Conservation (phyloP, 2,113 vertebrate species). For the Heterotis niloticus region DNA sequence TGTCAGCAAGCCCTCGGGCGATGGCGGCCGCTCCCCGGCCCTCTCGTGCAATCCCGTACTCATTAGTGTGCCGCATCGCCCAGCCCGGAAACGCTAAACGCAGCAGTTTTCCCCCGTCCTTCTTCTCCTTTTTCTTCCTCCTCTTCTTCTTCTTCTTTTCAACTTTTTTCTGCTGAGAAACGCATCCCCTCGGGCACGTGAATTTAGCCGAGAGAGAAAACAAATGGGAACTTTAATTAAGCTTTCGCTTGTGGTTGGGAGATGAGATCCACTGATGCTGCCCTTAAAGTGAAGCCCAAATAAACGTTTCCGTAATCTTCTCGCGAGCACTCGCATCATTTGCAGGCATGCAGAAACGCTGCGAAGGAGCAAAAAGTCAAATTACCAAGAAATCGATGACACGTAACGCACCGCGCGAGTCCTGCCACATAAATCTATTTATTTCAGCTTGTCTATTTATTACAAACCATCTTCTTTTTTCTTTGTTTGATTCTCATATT, state of each 20-base stretch:
- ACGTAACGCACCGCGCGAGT: not conserved
- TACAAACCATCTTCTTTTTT: conserved; percentile 25
- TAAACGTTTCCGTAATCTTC: conserved; percentile 7
- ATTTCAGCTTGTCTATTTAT: not conserved
- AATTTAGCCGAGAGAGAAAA: not conserved
- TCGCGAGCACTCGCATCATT: not conserved
- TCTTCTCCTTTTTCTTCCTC: conserved; percentile 28
- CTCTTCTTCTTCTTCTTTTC: conserved; percentile 30
- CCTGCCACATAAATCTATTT: conserved; percentile 30
- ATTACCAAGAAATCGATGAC: not conserved
- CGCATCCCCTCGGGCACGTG: conserved; percentile 17
- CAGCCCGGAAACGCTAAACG: conserved; percentile 48
- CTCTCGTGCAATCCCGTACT: conserved; percentile 41
- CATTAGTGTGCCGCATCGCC: conserved; percentile 56
- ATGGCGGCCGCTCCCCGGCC: conserved; percentile 40
- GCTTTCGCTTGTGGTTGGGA: not conserved
- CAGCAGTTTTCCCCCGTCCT: conserved; percentile 46
- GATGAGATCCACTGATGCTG: not conserved
- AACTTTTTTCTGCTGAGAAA: conserved; percentile 30
- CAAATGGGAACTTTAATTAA: conserved; percentile 7
- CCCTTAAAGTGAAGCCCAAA: not conserved
- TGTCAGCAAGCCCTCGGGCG: conserved; percentile 59
- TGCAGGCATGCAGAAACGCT: not conserved
- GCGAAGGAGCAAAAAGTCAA: not conserved
- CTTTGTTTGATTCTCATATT: conserved; percentile 39